phyloP scores from a whole-genome alignment of 1,140 invertebrate genomes.

The Drosophila nannoptera region DNA sequence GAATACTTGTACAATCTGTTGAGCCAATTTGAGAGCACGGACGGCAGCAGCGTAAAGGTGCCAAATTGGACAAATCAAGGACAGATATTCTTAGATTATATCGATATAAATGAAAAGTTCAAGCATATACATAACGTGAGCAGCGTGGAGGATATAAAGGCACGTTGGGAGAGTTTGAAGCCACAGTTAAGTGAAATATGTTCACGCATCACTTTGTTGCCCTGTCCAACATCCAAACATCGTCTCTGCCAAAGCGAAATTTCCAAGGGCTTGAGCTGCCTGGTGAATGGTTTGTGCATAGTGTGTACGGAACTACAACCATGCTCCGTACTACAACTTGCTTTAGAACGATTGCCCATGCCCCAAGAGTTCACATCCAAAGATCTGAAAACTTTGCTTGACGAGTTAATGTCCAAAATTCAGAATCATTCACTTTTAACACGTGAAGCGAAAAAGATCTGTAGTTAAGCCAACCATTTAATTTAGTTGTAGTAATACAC shows the following conservation, averaged over 20 bases:
- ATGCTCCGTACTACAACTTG: constrained; percentile 63
- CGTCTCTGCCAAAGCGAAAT: constrained; percentile 80
- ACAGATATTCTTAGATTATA: constrained; percentile 85
- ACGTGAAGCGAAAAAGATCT: constrained; percentile 15
- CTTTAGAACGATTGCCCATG: constrained; percentile 73
- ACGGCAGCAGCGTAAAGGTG: constrained; percentile 60
- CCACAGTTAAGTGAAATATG: constrained; percentile 83
- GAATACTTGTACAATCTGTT: constrained; percentile 83
- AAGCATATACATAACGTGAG: constrained; percentile 73
- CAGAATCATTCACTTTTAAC: constrained; percentile 36
- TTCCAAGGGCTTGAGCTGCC: constrained; percentile 65
- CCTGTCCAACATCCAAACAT: constrained; percentile 83
- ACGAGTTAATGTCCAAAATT: constrained; percentile 63
- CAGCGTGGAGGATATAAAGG: constrained; percentile 79
- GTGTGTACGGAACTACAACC: constrained; percentile 63
- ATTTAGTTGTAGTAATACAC: constrained; percentile 24
- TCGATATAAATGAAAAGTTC: constrained; percentile 81
- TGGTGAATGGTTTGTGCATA: constrained; percentile 69
- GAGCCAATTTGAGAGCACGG: constrained; percentile 69
- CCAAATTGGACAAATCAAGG: constrained; percentile 81
- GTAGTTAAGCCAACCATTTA: constrained; percentile 19
- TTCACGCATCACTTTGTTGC: constrained; percentile 82
- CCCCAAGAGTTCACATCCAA: constrained; percentile 75
- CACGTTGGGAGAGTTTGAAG: constrained; percentile 83
- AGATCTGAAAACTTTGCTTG: constrained; percentile 65